A percentile compares a stretch with the other conserved stretches of the same genome.
These are phyloP conservation scores for Tenodera sinensis DNA, from an alignment of 2,888 invertebrate genomes.

Conservation along the genomic window DNA sequence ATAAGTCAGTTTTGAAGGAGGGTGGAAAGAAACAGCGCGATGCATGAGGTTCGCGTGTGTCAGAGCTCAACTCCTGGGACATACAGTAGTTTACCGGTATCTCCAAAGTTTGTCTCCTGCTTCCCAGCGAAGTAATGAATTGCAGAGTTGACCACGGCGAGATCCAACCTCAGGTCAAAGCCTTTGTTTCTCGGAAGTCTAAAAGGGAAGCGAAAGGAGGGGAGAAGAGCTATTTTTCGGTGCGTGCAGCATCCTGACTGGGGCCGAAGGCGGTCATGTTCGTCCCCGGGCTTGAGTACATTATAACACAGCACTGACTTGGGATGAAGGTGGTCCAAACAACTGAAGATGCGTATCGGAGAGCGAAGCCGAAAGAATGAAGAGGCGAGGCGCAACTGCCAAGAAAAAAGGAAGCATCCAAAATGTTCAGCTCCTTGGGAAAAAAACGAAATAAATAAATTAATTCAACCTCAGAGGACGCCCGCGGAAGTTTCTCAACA, in stretches of 20 bases:
- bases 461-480: background rate
- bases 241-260: background rate
- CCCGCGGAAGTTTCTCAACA: background rate
- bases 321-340: background rate
- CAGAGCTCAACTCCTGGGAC: no score
- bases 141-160: background rate
- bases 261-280: constrained; percentile 2
- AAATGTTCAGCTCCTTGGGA: background rate
- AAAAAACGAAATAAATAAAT: background rate
- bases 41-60: no score
- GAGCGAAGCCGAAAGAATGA: background rate
- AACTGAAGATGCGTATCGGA: background rate
- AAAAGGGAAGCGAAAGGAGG: background rate
- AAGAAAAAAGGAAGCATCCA: background rate
- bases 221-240: background rate
- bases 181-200: constrained; percentile 13
- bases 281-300: background rate
- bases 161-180: background rate
- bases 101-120: background rate
- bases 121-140: background rate
- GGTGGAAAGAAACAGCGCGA: no score
- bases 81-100: no score
- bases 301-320: background rate
- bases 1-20: no score
- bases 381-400: background rate